phyloP scores from a whole-genome alignment of 2,888 invertebrate species.

The Erannis defoliaria region DNA sequence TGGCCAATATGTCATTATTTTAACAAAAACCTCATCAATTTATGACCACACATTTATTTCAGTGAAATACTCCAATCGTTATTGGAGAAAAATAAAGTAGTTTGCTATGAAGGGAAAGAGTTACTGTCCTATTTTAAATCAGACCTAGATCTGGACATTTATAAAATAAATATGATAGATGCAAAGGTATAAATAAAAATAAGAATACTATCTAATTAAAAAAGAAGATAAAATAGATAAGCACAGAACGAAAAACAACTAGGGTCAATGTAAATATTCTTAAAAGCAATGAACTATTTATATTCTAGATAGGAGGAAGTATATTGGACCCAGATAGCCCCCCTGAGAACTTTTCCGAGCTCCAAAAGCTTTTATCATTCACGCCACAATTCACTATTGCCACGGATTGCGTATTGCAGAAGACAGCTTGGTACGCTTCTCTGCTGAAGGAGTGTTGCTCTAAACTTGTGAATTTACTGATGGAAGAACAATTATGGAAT shows the following conservation, averaged over 20 bases:
- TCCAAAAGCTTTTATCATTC: conserved; percentile 62
- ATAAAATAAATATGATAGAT: conserved; percentile 58
- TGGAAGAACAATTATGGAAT: conserved; percentile 66
- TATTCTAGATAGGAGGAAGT: conserved; percentile 69
- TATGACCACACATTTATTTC: conserved; percentile 40
- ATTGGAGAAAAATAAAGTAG: conserved; percentile 56
- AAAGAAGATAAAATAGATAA: neutral
- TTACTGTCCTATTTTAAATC: conserved; percentile 66
- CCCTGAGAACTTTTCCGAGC: conserved; percentile 66
- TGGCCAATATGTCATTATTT: neutral
- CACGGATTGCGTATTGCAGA: conserved; percentile 65
- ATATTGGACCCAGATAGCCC: conserved; percentile 77
- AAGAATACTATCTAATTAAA: neutral
- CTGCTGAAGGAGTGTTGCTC: conserved; percentile 58
- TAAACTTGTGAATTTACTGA: conserved; percentile 53
- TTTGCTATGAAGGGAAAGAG: conserved; percentile 74
- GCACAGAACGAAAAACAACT: neutral
- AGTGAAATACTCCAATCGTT: conserved; percentile 53
- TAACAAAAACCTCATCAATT: neutral
- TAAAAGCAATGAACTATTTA: too few relatives aligned
- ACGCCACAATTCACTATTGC: conserved; percentile 62
- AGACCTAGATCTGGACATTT: conserved; percentile 54
- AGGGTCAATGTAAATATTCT: too few relatives aligned
- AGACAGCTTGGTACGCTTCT: conserved; percentile 64
- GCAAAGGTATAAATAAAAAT: conserved; percentile 69